These are phyloP conservation scores for Pygoscelis antarcticus DNA, from an alignment of 2,113 vertebrate species.

Conservation along the genomic window DNA sequence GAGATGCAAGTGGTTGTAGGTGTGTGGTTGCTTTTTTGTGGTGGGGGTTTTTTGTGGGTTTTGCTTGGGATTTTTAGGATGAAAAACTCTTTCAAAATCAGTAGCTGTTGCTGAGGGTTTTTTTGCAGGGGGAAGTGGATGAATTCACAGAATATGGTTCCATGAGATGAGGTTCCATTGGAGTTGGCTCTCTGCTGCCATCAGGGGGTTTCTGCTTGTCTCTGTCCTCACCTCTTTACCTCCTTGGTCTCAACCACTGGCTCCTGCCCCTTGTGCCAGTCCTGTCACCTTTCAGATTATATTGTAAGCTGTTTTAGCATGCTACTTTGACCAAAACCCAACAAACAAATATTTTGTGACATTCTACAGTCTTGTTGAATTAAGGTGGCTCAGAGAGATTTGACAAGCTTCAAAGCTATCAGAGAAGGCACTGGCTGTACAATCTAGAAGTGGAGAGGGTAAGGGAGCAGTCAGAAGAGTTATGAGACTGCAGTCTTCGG, in stretches of 20 bases:
- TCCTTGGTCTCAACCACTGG: not conserved
- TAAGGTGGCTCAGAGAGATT: not conserved
- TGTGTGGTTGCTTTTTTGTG: not conserved
- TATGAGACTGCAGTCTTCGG: not conserved
- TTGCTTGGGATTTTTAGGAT: not conserved
- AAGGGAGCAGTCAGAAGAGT: not conserved
- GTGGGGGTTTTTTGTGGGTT: not conserved
- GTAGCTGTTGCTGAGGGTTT: not conserved
- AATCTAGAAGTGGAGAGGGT: not conserved
- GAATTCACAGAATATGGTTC: not conserved
- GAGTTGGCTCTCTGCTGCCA: not conserved
- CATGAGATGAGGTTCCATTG: rapidly evolving
- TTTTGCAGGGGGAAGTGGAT: not conserved
- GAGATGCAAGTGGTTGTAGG: not conserved
- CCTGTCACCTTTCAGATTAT: not conserved
- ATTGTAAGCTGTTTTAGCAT: not conserved
- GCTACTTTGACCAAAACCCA: not conserved
- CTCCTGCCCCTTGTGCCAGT: not conserved
- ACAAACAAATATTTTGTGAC: not conserved
- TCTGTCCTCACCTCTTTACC: not conserved
- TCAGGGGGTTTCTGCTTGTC: not conserved
- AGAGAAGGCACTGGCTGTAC: not conserved
- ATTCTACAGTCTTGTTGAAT: not conserved
- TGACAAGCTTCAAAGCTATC: not conserved
- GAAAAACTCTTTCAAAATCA: not conserved